phyloP scores from a whole-genome alignment of 2,888 invertebrate genomes.

The Ectemnius continuus region DNA sequence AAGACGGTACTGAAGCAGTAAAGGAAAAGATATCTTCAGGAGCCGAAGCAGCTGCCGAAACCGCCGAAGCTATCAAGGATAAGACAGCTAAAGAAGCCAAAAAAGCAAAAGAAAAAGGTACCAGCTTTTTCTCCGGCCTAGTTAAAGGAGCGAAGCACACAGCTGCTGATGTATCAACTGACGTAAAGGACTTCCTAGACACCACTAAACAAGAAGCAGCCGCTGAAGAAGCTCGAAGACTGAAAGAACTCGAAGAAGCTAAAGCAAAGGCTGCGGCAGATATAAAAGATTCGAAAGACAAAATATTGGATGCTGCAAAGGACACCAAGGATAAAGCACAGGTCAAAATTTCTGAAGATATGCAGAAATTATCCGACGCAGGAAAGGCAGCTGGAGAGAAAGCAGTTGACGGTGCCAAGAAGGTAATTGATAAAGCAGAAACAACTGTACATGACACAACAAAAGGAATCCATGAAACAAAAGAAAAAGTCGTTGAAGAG shows the following conservation, averaged over 20 bases:
- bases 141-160: constrained; percentile 60
- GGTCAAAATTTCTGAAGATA: constrained; percentile 44
- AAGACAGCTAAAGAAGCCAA: constrained; percentile 80
- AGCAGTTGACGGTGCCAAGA: constrained; percentile 49
- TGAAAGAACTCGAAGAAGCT: constrained; percentile 72
- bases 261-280: constrained; percentile 56
- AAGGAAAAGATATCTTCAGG: constrained; percentile 21
- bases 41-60: constrained; percentile 77
- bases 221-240: constrained; percentile 42
- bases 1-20: constrained; percentile 46
- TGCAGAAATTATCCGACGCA: constrained; percentile 59
- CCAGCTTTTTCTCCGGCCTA: constrained; percentile 18
- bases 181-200: constrained; percentile 61
- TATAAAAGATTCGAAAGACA: constrained; percentile 27
- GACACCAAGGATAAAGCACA: constrained; percentile 27
- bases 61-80: constrained; percentile 73
- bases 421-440: constrained; percentile 33
- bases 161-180: constrained; percentile 76
- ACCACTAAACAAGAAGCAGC: constrained; percentile 32
- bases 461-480: constrained; percentile 47
- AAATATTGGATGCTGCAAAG: background rate
- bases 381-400: constrained; percentile 75
- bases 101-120: constrained; percentile 32
- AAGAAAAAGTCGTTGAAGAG: constrained; percentile 73
- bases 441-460: constrained; percentile 79